Conservation (phyloP, 2,888 invertebrate species). For the Stenolophus ochropezus region DNA sequence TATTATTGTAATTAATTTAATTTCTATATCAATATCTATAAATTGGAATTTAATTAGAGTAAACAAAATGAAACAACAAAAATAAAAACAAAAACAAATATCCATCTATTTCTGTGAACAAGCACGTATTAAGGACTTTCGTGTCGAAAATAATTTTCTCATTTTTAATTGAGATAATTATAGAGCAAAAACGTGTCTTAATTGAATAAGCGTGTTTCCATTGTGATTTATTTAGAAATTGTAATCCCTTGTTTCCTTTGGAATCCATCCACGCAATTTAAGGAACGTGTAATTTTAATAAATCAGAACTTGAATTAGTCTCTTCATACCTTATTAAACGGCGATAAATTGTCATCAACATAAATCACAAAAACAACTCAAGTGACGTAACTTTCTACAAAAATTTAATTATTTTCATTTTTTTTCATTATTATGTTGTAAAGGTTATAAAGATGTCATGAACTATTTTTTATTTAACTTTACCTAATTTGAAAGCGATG, state of each 20-base stretch:
- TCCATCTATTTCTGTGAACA: conserved; percentile 14
- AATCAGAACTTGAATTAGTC: conserved; percentile 13
- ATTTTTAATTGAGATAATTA: conserved; percentile 54
- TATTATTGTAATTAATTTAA: conserved; percentile 11
- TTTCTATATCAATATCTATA: conserved; percentile 3
- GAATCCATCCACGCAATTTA: conserved; percentile 49
- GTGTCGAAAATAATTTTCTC: conserved; percentile 44
- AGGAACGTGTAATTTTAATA: conserved; percentile 53
- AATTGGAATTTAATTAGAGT: conserved; percentile 4
- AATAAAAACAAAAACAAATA: neutral
- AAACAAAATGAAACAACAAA: neutral
- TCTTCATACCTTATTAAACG: neutral
- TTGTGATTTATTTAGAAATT: conserved; percentile 55
- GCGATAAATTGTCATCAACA: neutral
- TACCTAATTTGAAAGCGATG: too few species aligned
- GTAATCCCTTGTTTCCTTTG: conserved; percentile 45
- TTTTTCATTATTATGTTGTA: too few species aligned
- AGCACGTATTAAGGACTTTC: conserved; percentile 30
- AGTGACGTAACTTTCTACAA: neutral
- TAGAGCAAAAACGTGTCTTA: conserved; percentile 51
- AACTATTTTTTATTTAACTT: too few species aligned
- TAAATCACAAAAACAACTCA: neutral
- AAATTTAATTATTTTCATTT: too few species aligned
- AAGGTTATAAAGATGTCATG: too few species aligned
- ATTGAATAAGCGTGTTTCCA: conserved; percentile 52